Evolutionary conservation across 2,888 invertebrate species (phyloP).

Genomic region (Noctua comes): DNA sequence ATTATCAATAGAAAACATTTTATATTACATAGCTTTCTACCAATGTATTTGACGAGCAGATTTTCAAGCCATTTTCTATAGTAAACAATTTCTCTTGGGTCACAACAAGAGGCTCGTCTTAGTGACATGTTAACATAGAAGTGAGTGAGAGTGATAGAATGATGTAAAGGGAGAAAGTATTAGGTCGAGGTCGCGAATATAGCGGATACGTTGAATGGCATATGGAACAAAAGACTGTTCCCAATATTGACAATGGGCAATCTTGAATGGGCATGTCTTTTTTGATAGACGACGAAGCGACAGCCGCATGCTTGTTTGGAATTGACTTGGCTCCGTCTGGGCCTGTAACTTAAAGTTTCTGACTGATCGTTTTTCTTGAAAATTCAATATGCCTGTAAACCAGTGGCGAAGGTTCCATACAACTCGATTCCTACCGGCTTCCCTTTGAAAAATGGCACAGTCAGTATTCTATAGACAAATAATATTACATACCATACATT

Average conservation of each 20-base stretch:
- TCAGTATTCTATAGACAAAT: no score
- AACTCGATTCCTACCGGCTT: no score
- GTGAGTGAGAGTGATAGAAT: conserved; percentile 34
- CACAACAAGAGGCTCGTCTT: conserved; percentile 41
- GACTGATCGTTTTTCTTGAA: neutral
- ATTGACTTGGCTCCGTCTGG: neutral
- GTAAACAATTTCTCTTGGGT: conserved; percentile 54
- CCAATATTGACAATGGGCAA: conserved; percentile 31
- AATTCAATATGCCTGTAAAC: neutral
- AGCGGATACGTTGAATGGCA: conserved; percentile 30
- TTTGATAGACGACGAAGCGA: neutral
- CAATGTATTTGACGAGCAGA: conserved; percentile 20
- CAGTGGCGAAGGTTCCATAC: no score
- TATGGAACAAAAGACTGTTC: conserved; percentile 29
- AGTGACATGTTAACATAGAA: conserved; percentile 49
- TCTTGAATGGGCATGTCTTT: conserved; percentile 12
- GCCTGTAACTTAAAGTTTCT: neutral
- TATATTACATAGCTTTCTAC: conserved; percentile 35
- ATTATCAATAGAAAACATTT: conserved; percentile 35
- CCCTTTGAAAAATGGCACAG: no score
- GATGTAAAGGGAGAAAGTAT: conserved; percentile 58
- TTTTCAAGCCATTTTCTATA: conserved; percentile 48
- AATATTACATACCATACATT: no score
- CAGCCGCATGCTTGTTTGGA: neutral
- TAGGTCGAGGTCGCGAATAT: conserved; percentile 42